Evolutionary conservation across 2,797 vertebrate species (phyloP), one percentile per base, ranked within the genome.

Genomic region (Micropoecilia bifurca): DNA sequence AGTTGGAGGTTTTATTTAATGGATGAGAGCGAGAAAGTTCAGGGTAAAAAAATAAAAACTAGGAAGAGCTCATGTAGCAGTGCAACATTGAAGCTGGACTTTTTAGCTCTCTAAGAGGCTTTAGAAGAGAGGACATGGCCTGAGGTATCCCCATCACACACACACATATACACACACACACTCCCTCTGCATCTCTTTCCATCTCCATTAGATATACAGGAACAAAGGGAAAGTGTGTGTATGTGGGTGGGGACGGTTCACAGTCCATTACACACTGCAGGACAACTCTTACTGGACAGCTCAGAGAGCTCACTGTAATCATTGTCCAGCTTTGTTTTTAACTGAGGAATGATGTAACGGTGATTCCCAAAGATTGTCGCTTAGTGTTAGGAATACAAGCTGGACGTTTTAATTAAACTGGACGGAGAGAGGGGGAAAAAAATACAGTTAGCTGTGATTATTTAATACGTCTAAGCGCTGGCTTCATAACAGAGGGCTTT

Each of bases 101-200:
- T 87, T 92, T 87, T 78, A 86, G 80, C 84, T 88, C 76, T 79
- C 50, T 81, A 74, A 66, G 28, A 22, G 57, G 76, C 75, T 76
- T 83, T 87, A 85, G 78, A 79, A 73, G 78, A 57, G 74, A 79
- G 85, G 82, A 89, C 75, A 84, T 59, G 47, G 89, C 90, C 90
- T 13, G 78, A 89, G 86, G 87, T 87, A 57, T 87, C 84, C 68
- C 75, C 83, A 84, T 88, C 77, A 22, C 18, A 36, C 77, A 66
- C 75, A 30, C 84, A 50, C 18, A 22, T 3, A 39, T 3, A 39
- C 4, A 50, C 61, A 22, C 33, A 36, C 78, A 66, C 76, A 30
- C 85, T 71, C 85, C 33, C 53, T 1, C 72, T 12, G 47, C 47
- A 80, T 79, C 73, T 79, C 80, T 57, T 80, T 77, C 3, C 43